phyloP scores from a whole-genome alignment of 2,113 vertebrate genomes.

The Reinhardtius hippoglossoides region DNA sequence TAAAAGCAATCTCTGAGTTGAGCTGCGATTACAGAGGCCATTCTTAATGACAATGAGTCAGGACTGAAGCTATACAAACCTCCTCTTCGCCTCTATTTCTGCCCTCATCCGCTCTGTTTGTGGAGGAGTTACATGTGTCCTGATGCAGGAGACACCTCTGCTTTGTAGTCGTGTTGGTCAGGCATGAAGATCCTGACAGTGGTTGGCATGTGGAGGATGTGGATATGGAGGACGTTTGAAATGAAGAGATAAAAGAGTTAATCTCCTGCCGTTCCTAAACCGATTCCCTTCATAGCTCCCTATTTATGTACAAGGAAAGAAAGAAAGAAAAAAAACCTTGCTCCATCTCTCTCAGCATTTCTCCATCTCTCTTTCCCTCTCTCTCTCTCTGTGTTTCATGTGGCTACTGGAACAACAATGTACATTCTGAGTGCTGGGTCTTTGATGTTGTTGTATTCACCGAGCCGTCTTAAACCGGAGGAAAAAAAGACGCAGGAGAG shows the following conservation, averaged over 20 bases:
- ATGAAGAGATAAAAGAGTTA: slow-evolving; percentile 79
- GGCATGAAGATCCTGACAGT: slow-evolving; percentile 50
- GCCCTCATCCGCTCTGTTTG: slow-evolving; percentile 50
- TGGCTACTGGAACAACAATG: slow-evolving; percentile 83
- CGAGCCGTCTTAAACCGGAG: slow-evolving; percentile 82
- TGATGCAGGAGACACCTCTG: slow-evolving; percentile 43
- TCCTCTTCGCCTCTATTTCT: slow-evolving; percentile 40
- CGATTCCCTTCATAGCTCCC: slow-evolving; percentile 67
- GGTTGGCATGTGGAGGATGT: slow-evolving; percentile 58
- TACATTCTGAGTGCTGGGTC: slow-evolving; percentile 77
- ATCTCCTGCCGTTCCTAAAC: slow-evolving; percentile 72
- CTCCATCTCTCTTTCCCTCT: slow-evolving; percentile 62
- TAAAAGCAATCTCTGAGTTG: slow-evolving; percentile 53
- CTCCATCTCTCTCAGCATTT: slow-evolving; percentile 57
- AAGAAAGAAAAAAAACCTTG: slow-evolving; percentile 51
- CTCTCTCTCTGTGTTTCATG: slow-evolving; percentile 75
- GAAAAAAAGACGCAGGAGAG: slow-evolving; percentile 75
- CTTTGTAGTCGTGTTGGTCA: slow-evolving; percentile 56
- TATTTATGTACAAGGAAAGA: slow-evolving; percentile 66
- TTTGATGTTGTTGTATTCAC: slow-evolving; percentile 83
- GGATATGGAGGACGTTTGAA: slow-evolving; percentile 73
- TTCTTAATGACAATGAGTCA: slow-evolving; percentile 67
- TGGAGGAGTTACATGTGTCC: slow-evolving; percentile 45
- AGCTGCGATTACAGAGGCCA: slow-evolving; percentile 54
- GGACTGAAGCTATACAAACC: slow-evolving; percentile 43